Percentiles rank a stretch among this genome's conserved stretches.
phyloP scores from a whole-genome alignment of 2,113 vertebrate genomes.

The Tachysurus fulvidraco region DNA sequence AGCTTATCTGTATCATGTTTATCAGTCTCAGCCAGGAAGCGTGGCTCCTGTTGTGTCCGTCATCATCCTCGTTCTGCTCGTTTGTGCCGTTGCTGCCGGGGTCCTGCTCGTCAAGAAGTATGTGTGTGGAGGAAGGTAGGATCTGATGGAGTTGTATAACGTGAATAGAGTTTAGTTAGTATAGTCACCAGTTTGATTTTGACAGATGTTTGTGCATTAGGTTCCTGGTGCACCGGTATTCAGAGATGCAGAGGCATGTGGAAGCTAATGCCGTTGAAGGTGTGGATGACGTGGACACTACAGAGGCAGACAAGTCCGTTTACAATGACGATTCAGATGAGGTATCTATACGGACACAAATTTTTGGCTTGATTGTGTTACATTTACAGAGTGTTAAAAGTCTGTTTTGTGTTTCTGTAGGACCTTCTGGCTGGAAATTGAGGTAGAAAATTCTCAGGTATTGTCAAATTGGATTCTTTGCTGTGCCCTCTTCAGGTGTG shows the following conservation, averaged over 20 bases:
- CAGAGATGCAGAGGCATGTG: constrained; percentile 83
- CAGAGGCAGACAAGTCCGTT: constrained; percentile 69
- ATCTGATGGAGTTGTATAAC: background rate
- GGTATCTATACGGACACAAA: constrained; percentile 64
- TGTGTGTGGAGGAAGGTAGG: constrained; percentile 91
- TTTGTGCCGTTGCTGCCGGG: constrained; percentile 71
- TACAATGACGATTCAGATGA: constrained; percentile 91
- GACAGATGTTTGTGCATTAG: constrained; percentile 60
- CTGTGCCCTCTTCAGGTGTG: background rate
- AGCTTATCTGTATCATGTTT: background rate
- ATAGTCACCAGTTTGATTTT: background rate
- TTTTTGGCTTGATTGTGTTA: background rate
- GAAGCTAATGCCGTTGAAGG: constrained; percentile 83
- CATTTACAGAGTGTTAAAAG: background rate
- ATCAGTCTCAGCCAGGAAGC: constrained; percentile 66
- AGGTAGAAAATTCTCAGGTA: background rate
- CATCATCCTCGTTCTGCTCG: constrained; percentile 78
- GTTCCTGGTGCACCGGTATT: constrained; percentile 92
- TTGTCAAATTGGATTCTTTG: constrained; percentile 23
- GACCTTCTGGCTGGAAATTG: constrained; percentile 41
- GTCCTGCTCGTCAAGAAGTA: constrained; percentile 90
- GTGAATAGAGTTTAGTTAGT: background rate
- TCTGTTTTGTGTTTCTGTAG: constrained; percentile 28
- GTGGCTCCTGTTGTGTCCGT: constrained; percentile 78
- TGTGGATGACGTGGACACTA: constrained; percentile 75